These are phyloP conservation scores for Pseudolycoriella hygida DNA, from an alignment of 2,888 invertebrate genomes.

Conservation along the genomic window DNA sequence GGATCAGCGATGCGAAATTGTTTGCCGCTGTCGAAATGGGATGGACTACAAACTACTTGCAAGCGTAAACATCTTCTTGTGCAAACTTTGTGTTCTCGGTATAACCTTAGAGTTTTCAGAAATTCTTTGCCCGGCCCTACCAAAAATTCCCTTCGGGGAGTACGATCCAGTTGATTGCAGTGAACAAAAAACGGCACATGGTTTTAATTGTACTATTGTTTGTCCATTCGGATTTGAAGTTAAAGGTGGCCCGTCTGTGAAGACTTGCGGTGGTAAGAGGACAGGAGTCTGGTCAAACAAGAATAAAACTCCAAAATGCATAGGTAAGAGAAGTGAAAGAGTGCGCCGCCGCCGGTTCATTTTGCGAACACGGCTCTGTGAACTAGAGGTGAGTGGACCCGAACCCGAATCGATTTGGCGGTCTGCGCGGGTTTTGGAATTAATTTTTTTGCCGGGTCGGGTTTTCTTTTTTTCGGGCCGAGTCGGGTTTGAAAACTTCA, in stretches of 20 bases:
- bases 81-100: not conserved
- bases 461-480: too few relatives aligned
- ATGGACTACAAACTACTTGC: constrained; percentile 45
- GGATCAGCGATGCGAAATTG: constrained; percentile 46
- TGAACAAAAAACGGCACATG: constrained; percentile 35
- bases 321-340: constrained; percentile 32
- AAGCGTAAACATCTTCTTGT: constrained; percentile 36
- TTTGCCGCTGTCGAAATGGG: constrained; percentile 48
- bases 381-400: too few relatives aligned
- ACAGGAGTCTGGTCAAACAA: constrained; percentile 36
- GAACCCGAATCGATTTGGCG: too few relatives aligned
- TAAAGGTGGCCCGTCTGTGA: constrained; percentile 36
- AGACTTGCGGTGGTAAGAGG: constrained; percentile 33
- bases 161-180: constrained; percentile 36
- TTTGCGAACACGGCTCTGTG: too few relatives aligned
- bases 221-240: constrained; percentile 42
- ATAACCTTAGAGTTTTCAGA: too few relatives aligned
- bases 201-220: constrained; percentile 36
- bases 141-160: constrained; percentile 33
- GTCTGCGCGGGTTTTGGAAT: too few relatives aligned
- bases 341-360: too few relatives aligned
- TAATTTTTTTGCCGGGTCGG: too few relatives aligned
- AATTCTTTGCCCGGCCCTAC: constrained; percentile 31
- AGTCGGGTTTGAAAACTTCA: too few relatives aligned
- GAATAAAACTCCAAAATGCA: constrained; percentile 26